A percentile compares a stretch with the other conserved stretches of the same genome.
Evolutionary conservation across 2,888 invertebrate species (phyloP).

Genomic region (Caenorhabditis sp.): DNA sequence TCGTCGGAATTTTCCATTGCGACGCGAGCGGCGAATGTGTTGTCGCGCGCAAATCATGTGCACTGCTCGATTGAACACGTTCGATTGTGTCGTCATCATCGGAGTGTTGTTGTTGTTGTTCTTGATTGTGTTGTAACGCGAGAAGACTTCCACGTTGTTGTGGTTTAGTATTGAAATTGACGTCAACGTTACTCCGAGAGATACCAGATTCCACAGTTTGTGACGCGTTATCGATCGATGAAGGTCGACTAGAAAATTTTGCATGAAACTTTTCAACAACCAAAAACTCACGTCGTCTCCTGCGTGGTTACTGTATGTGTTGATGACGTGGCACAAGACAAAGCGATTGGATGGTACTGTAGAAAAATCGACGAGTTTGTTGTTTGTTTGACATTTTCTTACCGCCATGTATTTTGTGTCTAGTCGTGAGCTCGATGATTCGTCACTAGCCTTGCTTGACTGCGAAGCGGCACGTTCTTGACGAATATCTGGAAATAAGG

Average conservation of each 20-base stretch:
- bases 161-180: constrained; percentile 50
- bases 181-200: constrained; percentile 34
- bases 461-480: constrained; percentile 54
- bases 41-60: constrained; percentile 19
- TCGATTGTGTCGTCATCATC: constrained; percentile 12
- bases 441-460: constrained; percentile 45
- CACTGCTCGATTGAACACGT: constrained; percentile 24
- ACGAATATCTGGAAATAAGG: constrained; percentile 42
- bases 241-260: constrained; percentile 23
- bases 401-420: constrained; percentile 18
- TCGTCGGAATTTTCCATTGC: neutral
- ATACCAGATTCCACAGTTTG: constrained; percentile 46
- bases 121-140: neutral
- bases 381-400: no score
- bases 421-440: constrained; percentile 27
- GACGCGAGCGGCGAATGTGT: constrained; percentile 5
- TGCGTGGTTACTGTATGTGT: constrained; percentile 26
- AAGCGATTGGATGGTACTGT: constrained; percentile 25
- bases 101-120: no score
- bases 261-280: no score
- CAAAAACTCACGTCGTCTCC: constrained; percentile 3
- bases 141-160: neutral
- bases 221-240: constrained; percentile 51
- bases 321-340: constrained; percentile 27
- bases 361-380: no score